phyloP scores from a whole-genome alignment of 2,113 vertebrate genomes.

The Glareola pratincola region DNA sequence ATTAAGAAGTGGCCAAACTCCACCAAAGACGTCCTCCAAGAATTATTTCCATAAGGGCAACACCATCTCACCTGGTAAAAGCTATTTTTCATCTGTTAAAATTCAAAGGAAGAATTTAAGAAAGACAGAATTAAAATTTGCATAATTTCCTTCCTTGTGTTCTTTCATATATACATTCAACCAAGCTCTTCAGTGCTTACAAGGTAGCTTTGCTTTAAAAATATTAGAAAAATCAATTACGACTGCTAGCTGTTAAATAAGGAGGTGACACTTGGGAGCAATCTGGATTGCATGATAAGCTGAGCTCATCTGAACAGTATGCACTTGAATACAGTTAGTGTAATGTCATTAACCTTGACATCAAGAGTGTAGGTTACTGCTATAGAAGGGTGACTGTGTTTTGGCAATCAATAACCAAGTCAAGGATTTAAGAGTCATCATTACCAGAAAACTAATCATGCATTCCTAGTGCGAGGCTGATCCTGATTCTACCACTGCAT shows the following conservation, averaged over 20 bases:
- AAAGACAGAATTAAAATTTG: constrained; percentile 2
- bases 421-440: not conserved
- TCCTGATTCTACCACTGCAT: not conserved
- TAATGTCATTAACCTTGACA: constrained; percentile 54
- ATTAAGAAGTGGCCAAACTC: not conserved
- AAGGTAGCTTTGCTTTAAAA: not conserved
- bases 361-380: not conserved
- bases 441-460: not conserved
- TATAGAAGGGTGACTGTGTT: not conserved
- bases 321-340: not conserved
- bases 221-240: not conserved
- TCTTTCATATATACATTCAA: not conserved
- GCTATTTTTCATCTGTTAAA: constrained; percentile 11
- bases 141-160: constrained; percentile 21
- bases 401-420: not conserved
- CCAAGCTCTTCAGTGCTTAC: not conserved
- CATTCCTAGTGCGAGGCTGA: not conserved
- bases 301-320: not conserved
- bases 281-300: constrained; percentile 3
- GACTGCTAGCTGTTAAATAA: constrained; percentile 9
- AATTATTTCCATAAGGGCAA: not conserved
- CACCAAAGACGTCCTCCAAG: not conserved
- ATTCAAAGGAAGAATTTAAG: constrained; percentile 23
- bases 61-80: not conserved
- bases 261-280: not conserved